These are phyloP conservation scores for Xylophagus ater DNA, from an alignment of 2,888 invertebrate genomes.

Conservation along the genomic window DNA sequence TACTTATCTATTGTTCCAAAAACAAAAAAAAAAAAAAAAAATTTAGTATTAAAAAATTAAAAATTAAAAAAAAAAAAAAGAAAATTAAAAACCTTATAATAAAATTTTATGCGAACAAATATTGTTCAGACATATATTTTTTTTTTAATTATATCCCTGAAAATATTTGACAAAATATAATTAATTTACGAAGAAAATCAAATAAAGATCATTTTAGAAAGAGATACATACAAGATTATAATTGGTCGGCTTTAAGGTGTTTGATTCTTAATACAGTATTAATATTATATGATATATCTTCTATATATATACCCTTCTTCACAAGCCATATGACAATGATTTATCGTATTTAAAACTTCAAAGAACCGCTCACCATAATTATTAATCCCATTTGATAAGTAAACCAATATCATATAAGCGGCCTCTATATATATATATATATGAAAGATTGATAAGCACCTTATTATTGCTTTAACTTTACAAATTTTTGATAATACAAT, in stretches of 20 bases:
- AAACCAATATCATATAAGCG: slow-evolving; percentile 26
- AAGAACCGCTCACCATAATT: slow-evolving; percentile 27
- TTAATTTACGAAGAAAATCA: not conserved
- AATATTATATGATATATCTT: not conserved
- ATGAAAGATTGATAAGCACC: not conserved
- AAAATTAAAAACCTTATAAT: too few relatives aligned
- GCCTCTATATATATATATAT: slow-evolving; percentile 10
- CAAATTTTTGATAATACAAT: not conserved
- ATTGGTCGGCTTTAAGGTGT: not conserved
- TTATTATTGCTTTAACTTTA: not conserved
- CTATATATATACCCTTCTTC: not conserved
- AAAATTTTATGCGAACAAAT: slow-evolving; percentile 12
- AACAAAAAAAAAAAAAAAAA: not conserved
- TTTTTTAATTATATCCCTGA: not conserved
- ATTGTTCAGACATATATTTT: slow-evolving; percentile 9
- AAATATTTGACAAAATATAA: slow-evolving; percentile 2
- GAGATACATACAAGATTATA: not conserved
- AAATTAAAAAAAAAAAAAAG: too few relatives aligned
- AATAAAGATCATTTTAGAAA: not conserved
- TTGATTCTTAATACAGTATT: not conserved
- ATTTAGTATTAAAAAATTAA: too few relatives aligned
- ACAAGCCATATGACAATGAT: slow-evolving; percentile 11
- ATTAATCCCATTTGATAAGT: slow-evolving; percentile 36
- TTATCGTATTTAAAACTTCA: slow-evolving; percentile 21
- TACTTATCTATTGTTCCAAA: slow-evolving; percentile 16